Base-by-base conservation (phyloP, 2,797 vertebrate genomes). In the Enteromius trimaculatus region DNA sequence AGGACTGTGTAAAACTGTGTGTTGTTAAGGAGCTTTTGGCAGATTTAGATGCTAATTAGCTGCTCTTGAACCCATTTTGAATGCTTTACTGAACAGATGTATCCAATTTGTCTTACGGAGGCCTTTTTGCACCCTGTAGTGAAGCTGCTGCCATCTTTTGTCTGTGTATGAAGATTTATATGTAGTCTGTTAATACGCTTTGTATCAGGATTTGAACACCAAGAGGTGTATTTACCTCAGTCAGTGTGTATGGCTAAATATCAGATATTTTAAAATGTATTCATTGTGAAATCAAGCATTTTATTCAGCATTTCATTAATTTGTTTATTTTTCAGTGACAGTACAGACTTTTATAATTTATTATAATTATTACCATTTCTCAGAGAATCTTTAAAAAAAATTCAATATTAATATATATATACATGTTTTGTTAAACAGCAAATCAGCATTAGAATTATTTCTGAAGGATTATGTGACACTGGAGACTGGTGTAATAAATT, bases 41-140 rank as follows among this genome's bases (percentile, higher is more conserved):
- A 76, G 70, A 82, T 81, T 88, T 84, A 70, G 55, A 85, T 88
- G 80, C 68, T 85, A 87, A 87, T 85, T 77, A 86, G 76, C 72
- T 76, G 49, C 68, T 79, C 70, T 70, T 31, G 84, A 21, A 76
- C 34, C 47, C 68, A 72, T 39, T 86, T 86, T 80, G 13, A 75
- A 70, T 77, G 69, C 64, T 86, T 86, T 84, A 55, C 75, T 65
- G 80, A 88, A 81, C 85, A 90, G 85, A 88, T 88, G 81, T 87
- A 77, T 82, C 80, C 66, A 74, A 87, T 88, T 88, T 88, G 85
- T 80, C 84, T 81, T 81, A 47, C 76, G 29, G 77, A 80, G 58
- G 82, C 83, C 79, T 71, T 82, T 64, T 77, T 64, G 79, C 79
- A 81, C 79, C 90, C 86, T 72, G 80, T 66, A 49, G 90, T 82